A percentile compares a stretch with the other conserved stretches of the same genome.
Conservation (phyloP, 2,797 vertebrate species). For the Hafferia zeledoni region DNA sequence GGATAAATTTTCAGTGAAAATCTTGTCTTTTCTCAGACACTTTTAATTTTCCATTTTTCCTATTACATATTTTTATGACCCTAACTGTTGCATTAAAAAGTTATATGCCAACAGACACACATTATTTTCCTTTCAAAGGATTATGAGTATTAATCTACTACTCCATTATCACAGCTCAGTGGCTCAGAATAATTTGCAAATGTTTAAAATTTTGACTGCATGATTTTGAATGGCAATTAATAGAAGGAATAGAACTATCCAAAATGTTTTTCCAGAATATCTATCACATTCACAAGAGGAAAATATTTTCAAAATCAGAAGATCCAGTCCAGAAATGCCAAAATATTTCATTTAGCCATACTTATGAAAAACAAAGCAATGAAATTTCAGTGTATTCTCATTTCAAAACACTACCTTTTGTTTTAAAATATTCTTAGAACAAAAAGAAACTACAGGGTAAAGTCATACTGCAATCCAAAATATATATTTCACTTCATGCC, state of each 20-base stretch:
- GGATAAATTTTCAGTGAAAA: neutral
- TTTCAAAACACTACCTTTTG: slow-evolving; percentile 34
- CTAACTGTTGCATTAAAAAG: neutral
- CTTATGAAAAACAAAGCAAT: neutral
- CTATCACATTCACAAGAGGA: neutral
- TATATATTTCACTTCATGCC: slow-evolving; percentile 11
- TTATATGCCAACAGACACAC: neutral
- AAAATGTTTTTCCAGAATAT: neutral
- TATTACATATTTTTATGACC: neutral
- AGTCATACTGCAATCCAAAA: slow-evolving; percentile 21
- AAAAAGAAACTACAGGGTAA: neutral
- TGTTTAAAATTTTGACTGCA: neutral
- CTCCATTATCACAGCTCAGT: neutral
- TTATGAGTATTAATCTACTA: neutral
- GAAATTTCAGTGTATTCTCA: slow-evolving; percentile 9
- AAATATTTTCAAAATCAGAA: slow-evolving; percentile 32
- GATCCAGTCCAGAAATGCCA: neutral
- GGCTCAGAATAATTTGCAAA: neutral
- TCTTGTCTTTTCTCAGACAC: neutral
- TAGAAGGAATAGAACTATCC: neutral
- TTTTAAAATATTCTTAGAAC: slow-evolving; percentile 22
- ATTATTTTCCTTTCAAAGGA: neutral
- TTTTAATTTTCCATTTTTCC: neutral
- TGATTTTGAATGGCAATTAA: neutral
- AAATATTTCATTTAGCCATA: neutral